These are phyloP conservation scores for Siniperca undulata DNA, from an alignment of 2,797 vertebrate species.

Conservation along the genomic window DNA sequence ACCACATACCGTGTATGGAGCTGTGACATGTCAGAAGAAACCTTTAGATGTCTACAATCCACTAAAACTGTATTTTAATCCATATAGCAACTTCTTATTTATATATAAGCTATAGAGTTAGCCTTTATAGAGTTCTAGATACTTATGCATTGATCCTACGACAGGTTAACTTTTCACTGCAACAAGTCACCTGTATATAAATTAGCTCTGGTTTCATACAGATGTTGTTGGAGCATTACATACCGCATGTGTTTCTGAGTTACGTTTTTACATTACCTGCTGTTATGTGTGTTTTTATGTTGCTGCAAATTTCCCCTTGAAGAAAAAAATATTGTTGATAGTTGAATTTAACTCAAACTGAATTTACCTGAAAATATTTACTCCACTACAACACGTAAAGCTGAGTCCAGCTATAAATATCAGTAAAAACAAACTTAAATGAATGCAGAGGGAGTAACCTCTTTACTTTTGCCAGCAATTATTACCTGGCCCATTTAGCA, in stretches of 20 bases:
- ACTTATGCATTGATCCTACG: background rate
- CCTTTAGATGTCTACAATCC: background rate
- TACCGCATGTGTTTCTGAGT: background rate
- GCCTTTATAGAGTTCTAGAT: background rate
- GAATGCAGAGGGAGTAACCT: slow-evolving; percentile 80
- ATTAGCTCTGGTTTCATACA: slow-evolving; percentile 10
- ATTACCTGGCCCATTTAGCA: slow-evolving; percentile 93
- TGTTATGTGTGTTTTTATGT: background rate
- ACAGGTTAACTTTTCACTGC: background rate
- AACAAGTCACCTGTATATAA: background rate
- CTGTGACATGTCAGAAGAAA: background rate
- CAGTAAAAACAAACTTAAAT: slow-evolving; percentile 39
- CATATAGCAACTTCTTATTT: background rate
- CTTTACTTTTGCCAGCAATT: slow-evolving; percentile 87
- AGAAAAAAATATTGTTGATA: background rate
- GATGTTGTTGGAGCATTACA: background rate
- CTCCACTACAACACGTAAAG: background rate
- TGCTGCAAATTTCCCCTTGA: background rate
- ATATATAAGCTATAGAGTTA: background rate
- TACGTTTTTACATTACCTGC: background rate
- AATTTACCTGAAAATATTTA: background rate
- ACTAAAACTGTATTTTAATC: background rate
- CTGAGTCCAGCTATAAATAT: slow-evolving; percentile 14
- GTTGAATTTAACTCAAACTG: background rate
- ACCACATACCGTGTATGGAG: background rate